phyloP scores from a whole-genome alignment of 2,113 vertebrate species.

The Plecturocebus donacophilus region DNA sequence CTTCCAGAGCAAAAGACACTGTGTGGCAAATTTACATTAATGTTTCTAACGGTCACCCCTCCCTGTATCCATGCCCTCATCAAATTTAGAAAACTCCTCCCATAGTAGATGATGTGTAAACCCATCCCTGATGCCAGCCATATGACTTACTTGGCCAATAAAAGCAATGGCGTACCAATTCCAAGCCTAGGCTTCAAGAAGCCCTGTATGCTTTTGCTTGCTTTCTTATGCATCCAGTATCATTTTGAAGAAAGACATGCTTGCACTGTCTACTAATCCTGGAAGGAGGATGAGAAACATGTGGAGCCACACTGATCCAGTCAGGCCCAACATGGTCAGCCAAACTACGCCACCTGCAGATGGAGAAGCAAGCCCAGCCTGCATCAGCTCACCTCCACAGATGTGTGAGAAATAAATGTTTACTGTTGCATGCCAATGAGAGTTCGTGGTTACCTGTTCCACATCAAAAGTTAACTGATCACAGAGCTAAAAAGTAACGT shows the following conservation, averaged over 20 bases:
- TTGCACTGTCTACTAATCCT: neutral
- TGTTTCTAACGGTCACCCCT: neutral
- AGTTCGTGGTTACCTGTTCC: constrained; percentile 42
- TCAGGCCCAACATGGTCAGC: neutral
- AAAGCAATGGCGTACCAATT: neutral
- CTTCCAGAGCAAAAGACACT: neutral
- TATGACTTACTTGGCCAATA: neutral
- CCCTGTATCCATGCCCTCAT: neutral
- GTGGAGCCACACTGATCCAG: neutral
- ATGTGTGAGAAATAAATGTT: constrained; percentile 64
- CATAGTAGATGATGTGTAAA: neutral
- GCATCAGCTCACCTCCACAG: constrained; percentile 23
- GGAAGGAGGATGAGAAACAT: constrained; percentile 25
- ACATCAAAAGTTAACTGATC: constrained; percentile 69
- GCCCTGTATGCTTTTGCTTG: neutral
- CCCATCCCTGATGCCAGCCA: neutral
- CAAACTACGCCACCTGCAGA: neutral
- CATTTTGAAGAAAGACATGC: neutral
- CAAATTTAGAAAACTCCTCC: neutral
- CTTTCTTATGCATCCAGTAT: neutral
- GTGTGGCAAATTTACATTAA: neutral
- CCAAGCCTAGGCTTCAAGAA: neutral
- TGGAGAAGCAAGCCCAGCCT: neutral
- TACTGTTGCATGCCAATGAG: constrained; percentile 29
- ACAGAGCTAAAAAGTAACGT: constrained; percentile 46